Percentiles rank a stretch among this genome's conserved stretches.
These are phyloP conservation scores for Gouania willdenowi DNA, from an alignment of 2,797 vertebrate genomes.

Conservation along the genomic window DNA sequence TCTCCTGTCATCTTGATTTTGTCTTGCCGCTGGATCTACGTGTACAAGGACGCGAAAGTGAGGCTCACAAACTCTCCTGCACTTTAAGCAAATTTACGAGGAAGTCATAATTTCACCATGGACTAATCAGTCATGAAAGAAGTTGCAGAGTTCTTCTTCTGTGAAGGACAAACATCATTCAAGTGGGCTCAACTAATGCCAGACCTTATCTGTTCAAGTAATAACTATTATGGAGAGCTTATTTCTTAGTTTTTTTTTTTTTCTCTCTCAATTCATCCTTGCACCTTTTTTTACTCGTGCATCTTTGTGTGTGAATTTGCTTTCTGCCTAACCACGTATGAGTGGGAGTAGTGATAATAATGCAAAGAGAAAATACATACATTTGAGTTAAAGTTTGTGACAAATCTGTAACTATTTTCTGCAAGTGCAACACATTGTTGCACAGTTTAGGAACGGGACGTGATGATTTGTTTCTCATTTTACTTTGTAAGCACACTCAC, in stretches of 20 bases:
- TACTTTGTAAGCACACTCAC: conserved; percentile 1
- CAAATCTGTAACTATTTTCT: conserved; percentile 1
- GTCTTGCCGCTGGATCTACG: too few relatives aligned
- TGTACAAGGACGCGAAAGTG: too few relatives aligned
- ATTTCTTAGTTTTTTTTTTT: too few relatives aligned
- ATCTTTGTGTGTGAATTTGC: background rate
- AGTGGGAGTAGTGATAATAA: background rate
- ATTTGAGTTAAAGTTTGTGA: conserved; percentile 7
- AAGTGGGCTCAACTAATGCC: background rate
- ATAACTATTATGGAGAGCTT: background rate
- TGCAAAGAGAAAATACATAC: conserved; percentile 1
- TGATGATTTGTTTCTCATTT: conserved; percentile 14
- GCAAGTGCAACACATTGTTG: conserved; percentile 8
- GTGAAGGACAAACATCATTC: too few relatives aligned
- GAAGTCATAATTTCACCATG: too few relatives aligned
- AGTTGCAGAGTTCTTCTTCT: too few relatives aligned
- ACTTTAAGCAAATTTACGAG: too few relatives aligned
- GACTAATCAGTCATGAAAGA: too few relatives aligned
- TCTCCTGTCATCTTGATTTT: too few relatives aligned
- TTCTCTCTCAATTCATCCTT: background rate
- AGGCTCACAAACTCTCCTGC: too few relatives aligned
- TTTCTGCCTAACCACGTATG: background rate
- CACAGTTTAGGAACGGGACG: conserved; percentile 4
- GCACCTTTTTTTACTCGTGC: conserved; percentile 6
- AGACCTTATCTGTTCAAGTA: conserved; percentile 1